Evolutionary conservation across 2,797 vertebrate species (phyloP).

Genomic region (Xiphorhynchus erythropygius): DNA sequence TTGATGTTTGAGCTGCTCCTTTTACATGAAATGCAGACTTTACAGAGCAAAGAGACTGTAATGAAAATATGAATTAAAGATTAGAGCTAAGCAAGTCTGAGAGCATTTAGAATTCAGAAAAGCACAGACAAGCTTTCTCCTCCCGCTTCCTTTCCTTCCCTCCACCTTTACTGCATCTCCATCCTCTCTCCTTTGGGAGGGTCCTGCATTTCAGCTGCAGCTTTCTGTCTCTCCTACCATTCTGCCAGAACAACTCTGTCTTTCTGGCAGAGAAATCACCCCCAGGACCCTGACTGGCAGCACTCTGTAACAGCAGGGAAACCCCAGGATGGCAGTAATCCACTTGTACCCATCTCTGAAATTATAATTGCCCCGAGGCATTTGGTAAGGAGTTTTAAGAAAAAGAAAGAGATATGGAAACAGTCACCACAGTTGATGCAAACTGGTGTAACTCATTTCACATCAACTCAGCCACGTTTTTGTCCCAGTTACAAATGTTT

Average conservation of each 20-base stretch:
- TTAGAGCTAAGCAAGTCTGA: conserved; percentile 39
- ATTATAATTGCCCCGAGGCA: neutral
- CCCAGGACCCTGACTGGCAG: neutral
- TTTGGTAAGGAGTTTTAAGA: neutral
- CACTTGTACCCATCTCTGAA: neutral
- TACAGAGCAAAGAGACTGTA: conserved; percentile 41
- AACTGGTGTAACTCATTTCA: neutral
- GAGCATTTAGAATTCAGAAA: conserved; percentile 24
- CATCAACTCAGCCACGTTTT: neutral
- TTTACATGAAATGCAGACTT: conserved; percentile 44
- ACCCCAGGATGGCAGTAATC: neutral
- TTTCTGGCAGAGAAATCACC: neutral
- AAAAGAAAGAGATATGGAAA: accelerated
- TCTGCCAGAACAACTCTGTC: too few relatives aligned
- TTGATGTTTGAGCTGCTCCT: conserved; percentile 39
- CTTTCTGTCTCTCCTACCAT: neutral
- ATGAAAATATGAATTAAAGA: conserved; percentile 64
- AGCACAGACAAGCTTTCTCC: neutral
- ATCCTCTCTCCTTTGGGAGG: neutral
- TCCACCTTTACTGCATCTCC: neutral
- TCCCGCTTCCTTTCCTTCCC: neutral
- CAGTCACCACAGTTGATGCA: neutral
- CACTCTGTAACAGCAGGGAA: neutral
- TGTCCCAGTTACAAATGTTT: neutral
- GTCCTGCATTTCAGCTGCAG: neutral